These are phyloP conservation scores for Ecdyonurus torrentis DNA, from an alignment of 2,888 invertebrate genomes.

Conservation along the genomic window DNA sequence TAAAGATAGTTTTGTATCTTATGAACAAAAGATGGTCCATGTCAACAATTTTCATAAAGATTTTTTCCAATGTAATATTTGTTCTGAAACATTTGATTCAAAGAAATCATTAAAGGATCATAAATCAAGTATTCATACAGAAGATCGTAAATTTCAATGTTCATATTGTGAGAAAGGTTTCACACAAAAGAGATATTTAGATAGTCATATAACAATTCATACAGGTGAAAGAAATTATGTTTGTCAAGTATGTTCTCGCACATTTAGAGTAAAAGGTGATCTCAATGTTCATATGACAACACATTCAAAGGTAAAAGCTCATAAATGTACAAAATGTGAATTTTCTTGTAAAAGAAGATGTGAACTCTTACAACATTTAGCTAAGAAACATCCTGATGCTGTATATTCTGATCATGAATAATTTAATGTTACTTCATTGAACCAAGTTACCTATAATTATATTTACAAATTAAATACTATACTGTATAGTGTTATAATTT, in stretches of 20 bases:
- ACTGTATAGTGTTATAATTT: too few relatives aligned
- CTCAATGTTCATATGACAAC: background rate
- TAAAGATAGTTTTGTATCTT: background rate
- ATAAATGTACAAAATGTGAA: background rate
- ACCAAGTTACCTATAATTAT: too few relatives aligned
- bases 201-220: background rate
- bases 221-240: background rate
- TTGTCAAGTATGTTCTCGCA: background rate
- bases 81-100: background rate
- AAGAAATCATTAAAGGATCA: background rate
- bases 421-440: background rate
- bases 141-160: background rate
- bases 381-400: background rate
- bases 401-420: background rate
- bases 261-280: background rate
- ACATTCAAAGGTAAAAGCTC: background rate
- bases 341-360: background rate
- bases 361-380: background rate
- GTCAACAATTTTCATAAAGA: background rate
- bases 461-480: too few relatives aligned
- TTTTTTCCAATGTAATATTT: background rate
- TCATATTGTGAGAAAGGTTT: background rate
- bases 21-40: background rate
- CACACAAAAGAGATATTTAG: background rate
- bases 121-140: background rate